A percentile compares a stretch with the other conserved stretches of the same genome.
phyloP scores from a whole-genome alignment of 2,797 vertebrate species.

The Paedocypris micromegethes region DNA sequence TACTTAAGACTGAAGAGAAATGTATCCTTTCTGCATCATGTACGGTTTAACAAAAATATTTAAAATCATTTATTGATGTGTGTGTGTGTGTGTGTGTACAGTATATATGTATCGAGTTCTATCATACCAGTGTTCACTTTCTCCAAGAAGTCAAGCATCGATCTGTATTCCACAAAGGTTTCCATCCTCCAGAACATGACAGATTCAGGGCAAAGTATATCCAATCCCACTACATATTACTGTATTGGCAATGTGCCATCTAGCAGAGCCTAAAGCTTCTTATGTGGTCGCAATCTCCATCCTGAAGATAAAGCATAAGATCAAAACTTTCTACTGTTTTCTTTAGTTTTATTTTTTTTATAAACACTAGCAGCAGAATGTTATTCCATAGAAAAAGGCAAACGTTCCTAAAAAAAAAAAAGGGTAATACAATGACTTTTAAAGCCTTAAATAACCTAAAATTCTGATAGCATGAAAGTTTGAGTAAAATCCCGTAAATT shows the following conservation, averaged over 20 bases:
- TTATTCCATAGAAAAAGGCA: neutral
- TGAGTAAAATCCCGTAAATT: no score
- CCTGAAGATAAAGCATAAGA: neutral
- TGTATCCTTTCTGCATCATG: no score
- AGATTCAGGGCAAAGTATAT: slow-evolving; percentile 56
- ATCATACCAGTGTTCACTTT: neutral
- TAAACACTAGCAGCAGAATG: neutral
- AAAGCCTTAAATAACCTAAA: no score
- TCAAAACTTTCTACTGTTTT: neutral
- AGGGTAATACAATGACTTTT: no score
- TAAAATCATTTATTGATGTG: no score
- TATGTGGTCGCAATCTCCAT: slow-evolving; percentile 9
- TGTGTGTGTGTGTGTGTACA: no score
- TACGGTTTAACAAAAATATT: no score
- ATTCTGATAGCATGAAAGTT: no score
- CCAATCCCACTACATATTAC: slow-evolving; percentile 22
- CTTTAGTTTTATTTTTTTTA: neutral
- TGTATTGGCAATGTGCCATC: slow-evolving; percentile 17
- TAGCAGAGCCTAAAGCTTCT: neutral
- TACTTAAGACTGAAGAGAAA: no score
- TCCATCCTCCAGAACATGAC: slow-evolving; percentile 45
- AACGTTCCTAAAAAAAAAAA: neutral
- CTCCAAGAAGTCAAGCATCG: neutral
- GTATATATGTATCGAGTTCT: neutral
- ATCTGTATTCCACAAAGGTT: slow-evolving; percentile 32